Conservation (phyloP, 2,888 invertebrate species). For the Luffia ferchaultella region DNA sequence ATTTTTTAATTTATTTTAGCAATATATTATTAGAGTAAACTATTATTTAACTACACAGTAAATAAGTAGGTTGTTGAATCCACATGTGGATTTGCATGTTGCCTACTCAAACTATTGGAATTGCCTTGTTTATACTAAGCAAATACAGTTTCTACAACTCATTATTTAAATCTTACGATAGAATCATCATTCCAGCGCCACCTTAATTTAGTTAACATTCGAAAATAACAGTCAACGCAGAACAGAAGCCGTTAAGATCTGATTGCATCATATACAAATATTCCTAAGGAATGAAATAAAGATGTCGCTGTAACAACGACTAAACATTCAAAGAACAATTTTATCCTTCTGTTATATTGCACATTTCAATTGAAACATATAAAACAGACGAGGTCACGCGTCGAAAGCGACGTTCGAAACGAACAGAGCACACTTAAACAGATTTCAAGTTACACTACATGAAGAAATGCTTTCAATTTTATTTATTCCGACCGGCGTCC, state of each 20-base stretch:
- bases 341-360: slow-evolving; percentile 48
- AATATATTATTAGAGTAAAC: slow-evolving; percentile 64
- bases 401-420: no score
- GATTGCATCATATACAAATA: no score
- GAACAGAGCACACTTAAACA: no score
- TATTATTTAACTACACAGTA: slow-evolving; percentile 57
- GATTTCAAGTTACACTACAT: no score
- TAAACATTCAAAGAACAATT: slow-evolving; percentile 25
- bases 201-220: no score
- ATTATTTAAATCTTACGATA: neutral
- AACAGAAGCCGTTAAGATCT: no score
- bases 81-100: slow-evolving; percentile 21
- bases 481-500: no score
- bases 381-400: no score
- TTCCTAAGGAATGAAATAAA: no score
- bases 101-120: neutral
- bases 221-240: no score
- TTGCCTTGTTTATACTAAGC: neutral
- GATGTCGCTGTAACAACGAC: neutral
- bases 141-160: neutral
- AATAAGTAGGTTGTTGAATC: slow-evolving; percentile 33
- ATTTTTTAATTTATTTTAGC: slow-evolving; percentile 55
- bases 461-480: no score
- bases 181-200: no score
- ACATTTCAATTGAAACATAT: slow-evolving; percentile 32